Evolutionary conservation across 2,888 invertebrate species (phyloP).

Genomic region (Ectobius pallidus): DNA sequence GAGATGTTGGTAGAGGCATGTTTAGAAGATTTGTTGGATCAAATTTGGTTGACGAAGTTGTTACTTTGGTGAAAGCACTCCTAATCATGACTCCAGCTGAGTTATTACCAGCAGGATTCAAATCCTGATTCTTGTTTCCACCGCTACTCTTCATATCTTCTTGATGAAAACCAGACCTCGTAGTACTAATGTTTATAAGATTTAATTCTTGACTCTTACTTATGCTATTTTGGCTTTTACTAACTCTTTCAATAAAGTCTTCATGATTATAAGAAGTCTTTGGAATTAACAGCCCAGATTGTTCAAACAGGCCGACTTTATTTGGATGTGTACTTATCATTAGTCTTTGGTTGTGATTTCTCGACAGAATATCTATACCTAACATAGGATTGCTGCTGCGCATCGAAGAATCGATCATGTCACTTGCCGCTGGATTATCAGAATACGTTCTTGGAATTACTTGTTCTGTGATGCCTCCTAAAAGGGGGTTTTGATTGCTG

Average conservation of each 20-base stretch:
- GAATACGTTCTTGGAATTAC: not conserved
- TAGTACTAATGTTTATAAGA: conserved; percentile 14
- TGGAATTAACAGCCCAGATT: conserved; percentile 11
- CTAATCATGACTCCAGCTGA: conserved; percentile 27
- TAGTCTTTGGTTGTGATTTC: conserved; percentile 14
- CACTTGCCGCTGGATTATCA: not conserved
- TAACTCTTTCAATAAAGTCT: conserved; percentile 21
- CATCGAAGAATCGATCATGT: not conserved
- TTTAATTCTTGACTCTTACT: conserved; percentile 24
- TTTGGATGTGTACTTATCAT: conserved; percentile 2
- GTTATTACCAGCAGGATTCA: not conserved
- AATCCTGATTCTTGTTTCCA: not conserved
- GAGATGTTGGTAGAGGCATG: conserved; percentile 44
- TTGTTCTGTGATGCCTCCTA: not conserved
- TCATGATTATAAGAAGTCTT: conserved; percentile 14
- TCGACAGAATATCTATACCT: conserved; percentile 3
- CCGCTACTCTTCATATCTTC: not conserved
- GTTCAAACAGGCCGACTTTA: conserved; percentile 25
- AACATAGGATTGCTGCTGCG: not conserved
- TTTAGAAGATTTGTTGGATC: conserved; percentile 24
- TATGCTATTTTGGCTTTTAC: conserved; percentile 10
- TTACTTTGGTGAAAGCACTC: conserved; percentile 87
- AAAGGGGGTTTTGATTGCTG: not conserved
- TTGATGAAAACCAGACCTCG: conserved; percentile 10
- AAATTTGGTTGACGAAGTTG: conserved; percentile 45